A percentile compares a stretch with the other conserved stretches of the same genome.
phyloP scores from a whole-genome alignment of 2,113 vertebrate genomes.

The Tupaia chinensis region DNA sequence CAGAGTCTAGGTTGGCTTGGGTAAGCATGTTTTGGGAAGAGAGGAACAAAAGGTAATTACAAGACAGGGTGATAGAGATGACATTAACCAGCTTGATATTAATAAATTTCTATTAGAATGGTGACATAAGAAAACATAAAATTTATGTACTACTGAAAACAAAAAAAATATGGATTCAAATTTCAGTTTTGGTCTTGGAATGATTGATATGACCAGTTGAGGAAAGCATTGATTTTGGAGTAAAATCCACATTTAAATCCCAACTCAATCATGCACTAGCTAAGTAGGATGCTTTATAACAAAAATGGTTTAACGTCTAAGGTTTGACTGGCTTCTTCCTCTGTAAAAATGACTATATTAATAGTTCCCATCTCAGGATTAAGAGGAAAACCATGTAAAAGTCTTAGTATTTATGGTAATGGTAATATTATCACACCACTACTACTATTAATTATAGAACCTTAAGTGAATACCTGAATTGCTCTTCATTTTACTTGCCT shows the following conservation, averaged over 20 bases:
- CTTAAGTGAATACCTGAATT: not conserved
- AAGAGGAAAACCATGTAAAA: not conserved
- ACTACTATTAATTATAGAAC: not conserved
- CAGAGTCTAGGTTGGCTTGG: not conserved
- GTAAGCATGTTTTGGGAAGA: not conserved
- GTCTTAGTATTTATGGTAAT: not conserved
- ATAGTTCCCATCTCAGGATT: not conserved
- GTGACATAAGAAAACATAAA: not conserved
- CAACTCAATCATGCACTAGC: not conserved
- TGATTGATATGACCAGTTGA: not conserved
- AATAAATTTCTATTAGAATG: not conserved
- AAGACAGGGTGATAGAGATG: not conserved
- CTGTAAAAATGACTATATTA: constrained; percentile 24
- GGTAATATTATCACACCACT: not conserved
- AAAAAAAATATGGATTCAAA: not conserved
- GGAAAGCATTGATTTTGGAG: not conserved
- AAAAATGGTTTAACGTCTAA: not conserved
- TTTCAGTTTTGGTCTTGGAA: not conserved
- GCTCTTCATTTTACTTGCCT: not conserved
- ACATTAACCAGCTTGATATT: not conserved
- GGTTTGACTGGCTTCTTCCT: not conserved
- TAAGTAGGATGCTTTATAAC: not conserved
- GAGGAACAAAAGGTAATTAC: not conserved
- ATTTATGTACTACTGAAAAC: not conserved
- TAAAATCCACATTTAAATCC: not conserved